These are phyloP conservation scores for Molossus alvarezi DNA, from an alignment of 2,797 vertebrate species.

Conservation along the genomic window DNA sequence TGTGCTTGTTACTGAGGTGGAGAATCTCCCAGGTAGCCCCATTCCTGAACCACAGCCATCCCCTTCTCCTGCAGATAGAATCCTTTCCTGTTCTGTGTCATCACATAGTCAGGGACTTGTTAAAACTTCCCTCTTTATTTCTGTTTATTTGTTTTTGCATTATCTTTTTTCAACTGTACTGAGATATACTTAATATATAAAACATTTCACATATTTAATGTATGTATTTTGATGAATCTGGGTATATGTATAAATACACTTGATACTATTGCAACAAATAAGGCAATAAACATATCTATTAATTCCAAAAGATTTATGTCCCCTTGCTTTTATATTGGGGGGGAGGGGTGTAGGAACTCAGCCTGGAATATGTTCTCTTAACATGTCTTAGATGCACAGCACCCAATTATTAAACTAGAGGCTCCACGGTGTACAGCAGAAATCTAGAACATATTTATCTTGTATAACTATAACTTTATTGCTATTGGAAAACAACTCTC, in stretches of 20 bases:
- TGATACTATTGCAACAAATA: not conserved
- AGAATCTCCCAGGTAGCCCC: too few species aligned
- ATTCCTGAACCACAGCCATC: too few species aligned
- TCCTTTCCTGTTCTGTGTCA: not conserved
- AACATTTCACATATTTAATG: not conserved
- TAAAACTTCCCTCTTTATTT: not conserved
- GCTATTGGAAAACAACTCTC: not conserved
- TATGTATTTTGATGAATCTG: not conserved
- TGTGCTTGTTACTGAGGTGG: rapidly evolving
- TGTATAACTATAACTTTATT: not conserved
- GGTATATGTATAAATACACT: not conserved
- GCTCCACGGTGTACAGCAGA: not conserved
- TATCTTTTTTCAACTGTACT: not conserved
- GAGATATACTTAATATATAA: not conserved
- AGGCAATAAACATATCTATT: not conserved
- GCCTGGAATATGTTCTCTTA: not conserved
- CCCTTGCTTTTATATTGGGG: not conserved
- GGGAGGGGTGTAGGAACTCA: not conserved
- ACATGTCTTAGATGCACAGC: not conserved
- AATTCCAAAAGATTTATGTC: not conserved
- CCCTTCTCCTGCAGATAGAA: not conserved
- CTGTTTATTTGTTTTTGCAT: not conserved
- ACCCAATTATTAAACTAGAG: not conserved
- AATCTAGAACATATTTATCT: not conserved
- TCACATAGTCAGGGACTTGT: not conserved